A percentile compares a stretch with the other conserved stretches of the same genome.
These are phyloP conservation scores for Brachyptera putata DNA, from an alignment of 2,888 invertebrate genomes.

Conservation along the genomic window DNA sequence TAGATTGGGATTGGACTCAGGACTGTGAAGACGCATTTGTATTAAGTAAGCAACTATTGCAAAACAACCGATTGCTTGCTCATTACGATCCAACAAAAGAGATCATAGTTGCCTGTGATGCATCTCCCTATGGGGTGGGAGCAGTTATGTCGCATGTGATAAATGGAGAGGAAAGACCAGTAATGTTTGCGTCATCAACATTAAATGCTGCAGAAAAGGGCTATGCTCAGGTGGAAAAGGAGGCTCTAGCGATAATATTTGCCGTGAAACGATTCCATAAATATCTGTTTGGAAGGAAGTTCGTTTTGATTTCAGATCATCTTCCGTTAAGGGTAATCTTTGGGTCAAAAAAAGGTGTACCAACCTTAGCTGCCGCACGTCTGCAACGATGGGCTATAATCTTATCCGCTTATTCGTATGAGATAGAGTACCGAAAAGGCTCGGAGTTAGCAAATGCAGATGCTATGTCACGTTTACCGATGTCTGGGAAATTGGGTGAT, in stretches of 20 bases:
- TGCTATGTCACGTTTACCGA: constrained; percentile 12
- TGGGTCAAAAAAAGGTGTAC: constrained; percentile 33
- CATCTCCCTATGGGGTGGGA: constrained; percentile 29
- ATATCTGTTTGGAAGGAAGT: constrained; percentile 35
- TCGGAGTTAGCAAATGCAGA: constrained; percentile 4
- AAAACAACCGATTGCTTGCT: constrained; percentile 13
- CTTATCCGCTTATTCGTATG: constrained; percentile 33
- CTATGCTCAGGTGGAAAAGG: constrained; percentile 21
- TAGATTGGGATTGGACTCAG: constrained; percentile 4
- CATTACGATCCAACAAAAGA: constrained; percentile 27
- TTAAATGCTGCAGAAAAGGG: constrained; percentile 18
- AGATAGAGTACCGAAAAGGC: constrained; percentile 23
- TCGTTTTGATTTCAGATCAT: constrained; percentile 33
- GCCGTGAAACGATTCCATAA: constrained; percentile 32
- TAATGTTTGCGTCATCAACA: constrained; percentile 17
- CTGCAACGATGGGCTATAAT: constrained; percentile 35
- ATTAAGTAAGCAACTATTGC: constrained; percentile 11
- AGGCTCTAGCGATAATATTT: constrained; percentile 24
- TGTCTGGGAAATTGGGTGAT: neutral
- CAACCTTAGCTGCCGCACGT: constrained; percentile 33
- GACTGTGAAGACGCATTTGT: constrained; percentile 4
- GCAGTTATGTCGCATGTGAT: constrained; percentile 26
- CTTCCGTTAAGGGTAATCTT: constrained; percentile 34
- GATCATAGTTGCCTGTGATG: constrained; percentile 28
- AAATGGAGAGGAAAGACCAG: constrained; percentile 16